Percentiles rank a stretch among this genome's conserved stretches.
Conservation (phyloP, 2,797 vertebrate species). For the Notolepis coatsorum region DNA sequence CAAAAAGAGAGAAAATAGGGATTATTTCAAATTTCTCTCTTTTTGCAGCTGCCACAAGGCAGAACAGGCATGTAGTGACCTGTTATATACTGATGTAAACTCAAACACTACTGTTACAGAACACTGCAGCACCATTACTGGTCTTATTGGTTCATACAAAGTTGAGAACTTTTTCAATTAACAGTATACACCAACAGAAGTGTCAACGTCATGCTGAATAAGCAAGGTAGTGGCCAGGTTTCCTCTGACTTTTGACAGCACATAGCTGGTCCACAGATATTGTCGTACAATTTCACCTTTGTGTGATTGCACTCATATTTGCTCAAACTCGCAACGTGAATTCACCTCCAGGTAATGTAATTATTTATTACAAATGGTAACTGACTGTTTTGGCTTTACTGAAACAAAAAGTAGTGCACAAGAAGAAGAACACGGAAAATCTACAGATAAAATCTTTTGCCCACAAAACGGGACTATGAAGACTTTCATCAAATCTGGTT, state of each 20-base stretch:
- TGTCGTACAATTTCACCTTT: too few relatives aligned
- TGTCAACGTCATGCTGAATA: conserved; percentile 15
- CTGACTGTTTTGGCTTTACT: too few relatives aligned
- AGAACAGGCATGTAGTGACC: background rate
- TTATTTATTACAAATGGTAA: too few relatives aligned
- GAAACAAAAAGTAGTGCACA: too few relatives aligned
- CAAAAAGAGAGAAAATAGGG: background rate
- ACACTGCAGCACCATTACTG: background rate
- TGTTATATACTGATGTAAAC: background rate
- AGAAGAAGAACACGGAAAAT: too few relatives aligned
- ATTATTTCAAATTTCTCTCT: background rate
- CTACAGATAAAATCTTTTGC: too few relatives aligned
- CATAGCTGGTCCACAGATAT: too few relatives aligned
- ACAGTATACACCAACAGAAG: background rate
- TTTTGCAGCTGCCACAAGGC: background rate
- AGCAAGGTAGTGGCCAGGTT: background rate
- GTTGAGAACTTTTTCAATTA: background rate
- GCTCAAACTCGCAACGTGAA: too few relatives aligned
- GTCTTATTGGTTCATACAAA: background rate
- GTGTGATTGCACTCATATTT: too few relatives aligned
- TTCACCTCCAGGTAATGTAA: too few relatives aligned
- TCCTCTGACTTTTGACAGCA: background rate
- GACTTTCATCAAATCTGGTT: too few relatives aligned
- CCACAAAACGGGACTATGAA: too few relatives aligned
- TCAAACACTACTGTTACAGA: background rate